Conservation (phyloP, 1,140 invertebrate genomes). For the Dreissena rostriformis region DNA sequence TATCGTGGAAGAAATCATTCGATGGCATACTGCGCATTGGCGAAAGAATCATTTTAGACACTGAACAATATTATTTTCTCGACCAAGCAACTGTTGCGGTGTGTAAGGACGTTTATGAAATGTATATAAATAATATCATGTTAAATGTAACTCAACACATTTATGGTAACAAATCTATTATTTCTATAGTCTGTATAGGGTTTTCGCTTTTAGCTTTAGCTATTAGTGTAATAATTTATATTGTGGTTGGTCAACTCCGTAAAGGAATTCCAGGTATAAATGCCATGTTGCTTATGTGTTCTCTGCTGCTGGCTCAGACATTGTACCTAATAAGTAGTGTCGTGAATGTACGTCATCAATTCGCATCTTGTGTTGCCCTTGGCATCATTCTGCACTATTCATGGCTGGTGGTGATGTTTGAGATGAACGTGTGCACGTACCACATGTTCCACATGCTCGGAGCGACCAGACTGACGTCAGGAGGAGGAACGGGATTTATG, state of each 20-base stretch:
- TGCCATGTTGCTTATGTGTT: background rate
- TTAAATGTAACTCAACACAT: background rate
- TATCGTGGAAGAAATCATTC: too few relatives aligned
- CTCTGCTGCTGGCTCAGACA: slow-evolving; percentile 6
- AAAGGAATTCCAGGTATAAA: slow-evolving; percentile 21
- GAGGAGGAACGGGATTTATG: background rate
- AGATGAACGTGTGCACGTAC: slow-evolving; percentile 43
- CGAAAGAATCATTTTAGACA: too few relatives aligned
- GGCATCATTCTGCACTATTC: background rate
- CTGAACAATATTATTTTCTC: too few relatives aligned
- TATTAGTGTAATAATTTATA: slow-evolving; percentile 9
- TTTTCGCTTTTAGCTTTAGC: background rate
- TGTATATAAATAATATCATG: background rate
- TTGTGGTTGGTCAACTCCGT: slow-evolving; percentile 1
- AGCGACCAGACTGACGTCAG: background rate
- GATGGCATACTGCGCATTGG: too few relatives aligned
- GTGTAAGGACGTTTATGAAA: background rate
- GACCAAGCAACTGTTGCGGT: background rate
- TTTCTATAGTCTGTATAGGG: background rate
- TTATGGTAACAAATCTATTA: background rate
- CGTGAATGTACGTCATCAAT: background rate
- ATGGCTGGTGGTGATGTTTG: slow-evolving; percentile 21
- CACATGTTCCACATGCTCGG: slow-evolving; percentile 28
- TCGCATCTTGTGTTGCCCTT: background rate
- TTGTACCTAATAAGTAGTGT: slow-evolving; percentile 11